phyloP scores from a whole-genome alignment of 2,888 invertebrate species.

The Cataglyphis livida region DNA sequence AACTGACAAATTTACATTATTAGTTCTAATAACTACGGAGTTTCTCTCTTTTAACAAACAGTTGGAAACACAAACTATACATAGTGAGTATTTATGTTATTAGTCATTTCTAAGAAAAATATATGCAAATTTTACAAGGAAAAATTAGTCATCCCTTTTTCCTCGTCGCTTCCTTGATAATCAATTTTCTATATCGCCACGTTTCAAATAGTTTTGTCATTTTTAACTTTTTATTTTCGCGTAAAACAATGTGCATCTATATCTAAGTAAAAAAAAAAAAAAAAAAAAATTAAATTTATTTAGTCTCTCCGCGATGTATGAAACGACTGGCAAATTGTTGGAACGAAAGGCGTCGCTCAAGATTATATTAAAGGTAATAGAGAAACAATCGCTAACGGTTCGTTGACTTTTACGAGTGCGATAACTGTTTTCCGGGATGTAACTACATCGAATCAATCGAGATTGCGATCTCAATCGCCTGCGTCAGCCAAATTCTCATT shows the following conservation, averaged over 20 bases:
- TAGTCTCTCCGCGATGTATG: background rate
- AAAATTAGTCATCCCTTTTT: slow-evolving; percentile 29
- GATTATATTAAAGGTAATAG: slow-evolving; percentile 38
- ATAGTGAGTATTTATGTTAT: background rate
- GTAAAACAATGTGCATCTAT: background rate
- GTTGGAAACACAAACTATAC: background rate
- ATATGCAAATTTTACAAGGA: background rate
- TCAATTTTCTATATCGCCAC: background rate
- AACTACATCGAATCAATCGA: slow-evolving; percentile 29
- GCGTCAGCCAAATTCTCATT: slow-evolving; percentile 35
- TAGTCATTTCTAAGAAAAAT: slow-evolving; percentile 15
- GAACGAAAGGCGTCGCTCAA: slow-evolving; percentile 44
- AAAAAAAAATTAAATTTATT: background rate
- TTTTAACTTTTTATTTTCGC: background rate
- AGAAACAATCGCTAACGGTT: slow-evolving; percentile 42
- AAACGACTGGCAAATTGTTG: slow-evolving; percentile 38
- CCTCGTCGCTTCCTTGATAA: background rate
- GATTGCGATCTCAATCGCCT: slow-evolving; percentile 10
- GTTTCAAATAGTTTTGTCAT: background rate
- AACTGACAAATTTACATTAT: background rate
- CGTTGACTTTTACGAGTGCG: slow-evolving; percentile 38
- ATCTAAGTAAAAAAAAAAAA: background rate
- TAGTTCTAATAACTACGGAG: background rate
- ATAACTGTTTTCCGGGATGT: slow-evolving; percentile 40
- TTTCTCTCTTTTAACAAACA: background rate